Evolutionary conservation across 64 coral and sea anemone species (phyloP), one percentile per base, ranked within the genome.

Genomic region (Pachyseris speciosa): DNA sequence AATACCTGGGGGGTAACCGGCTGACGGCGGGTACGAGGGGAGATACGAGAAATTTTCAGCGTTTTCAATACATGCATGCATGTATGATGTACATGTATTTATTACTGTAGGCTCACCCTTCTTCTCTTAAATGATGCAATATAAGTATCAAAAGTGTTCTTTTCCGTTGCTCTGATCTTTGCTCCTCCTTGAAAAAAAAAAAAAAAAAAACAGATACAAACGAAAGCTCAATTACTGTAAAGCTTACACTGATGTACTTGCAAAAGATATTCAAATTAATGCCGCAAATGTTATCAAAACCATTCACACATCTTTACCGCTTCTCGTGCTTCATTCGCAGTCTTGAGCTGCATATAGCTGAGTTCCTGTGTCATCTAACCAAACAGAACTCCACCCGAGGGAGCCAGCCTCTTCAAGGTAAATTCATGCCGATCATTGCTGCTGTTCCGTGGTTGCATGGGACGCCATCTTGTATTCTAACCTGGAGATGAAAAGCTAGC

Each of bases 291-390:
- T 44, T n/a, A 75, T 60, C 39, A 36, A 67, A 58, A 5, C 44
- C 22, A 67, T 37, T 11, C 9, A 64, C 41, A 32, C 45, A 64
- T 5, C 4, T 11, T 88, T 79, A 98, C 95, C 70, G 96, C 88
- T 89, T 98, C 92, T 65, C 96, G 88, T 5, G 92, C 92, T 92
- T 98, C 92, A 84, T 98, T 98, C 8, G 96, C 96, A 98, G 96
- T 98, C 75, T 94, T 98, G 0, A 98, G 89, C 96, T 98, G 96
- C 88, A 92, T 74, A 84, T 98, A 98, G 57, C 96, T 98, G 26
- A 98, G 89, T 65, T 98, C 96, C 75, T 98, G 96, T 83, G 83
- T 94, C 96, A 98, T 98, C 36, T 60, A 79, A 57, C 29, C 26
- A 25, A 50, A 61, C 0, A 69, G 6, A 53, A 79, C 74, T 77